These are phyloP conservation scores for Apolygus lucorum DNA, from an alignment of 1,140 invertebrate genomes.

Conservation along the genomic window DNA sequence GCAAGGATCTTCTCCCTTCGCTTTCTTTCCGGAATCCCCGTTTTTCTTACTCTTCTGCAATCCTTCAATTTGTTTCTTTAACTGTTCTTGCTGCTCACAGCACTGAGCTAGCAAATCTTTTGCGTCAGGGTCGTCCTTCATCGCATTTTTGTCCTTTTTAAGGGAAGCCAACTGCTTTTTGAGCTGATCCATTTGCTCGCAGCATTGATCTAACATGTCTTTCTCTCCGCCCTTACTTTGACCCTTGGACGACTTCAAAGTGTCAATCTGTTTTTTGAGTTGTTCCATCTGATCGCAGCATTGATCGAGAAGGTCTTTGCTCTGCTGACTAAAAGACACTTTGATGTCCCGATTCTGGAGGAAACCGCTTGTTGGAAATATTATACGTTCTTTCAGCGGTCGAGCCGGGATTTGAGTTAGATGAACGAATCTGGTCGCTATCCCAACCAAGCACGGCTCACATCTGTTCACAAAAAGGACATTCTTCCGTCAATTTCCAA, in stretches of 20 bases:
- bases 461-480: too few species aligned
- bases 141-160: neutral
- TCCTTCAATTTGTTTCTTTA: neutral
- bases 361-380: neutral
- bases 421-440: neutral
- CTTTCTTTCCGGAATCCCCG: neutral
- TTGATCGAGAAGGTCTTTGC: conserved; percentile 2
- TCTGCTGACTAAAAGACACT: neutral
- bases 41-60: neutral
- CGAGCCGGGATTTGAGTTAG: neutral
- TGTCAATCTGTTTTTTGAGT: neutral
- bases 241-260: too few species aligned
- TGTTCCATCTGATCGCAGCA: conserved; percentile 2
- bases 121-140: neutral
- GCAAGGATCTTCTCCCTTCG: neutral
- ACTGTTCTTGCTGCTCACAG: neutral
- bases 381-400: conserved; percentile 1
- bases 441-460: neutral
- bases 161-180: neutral
- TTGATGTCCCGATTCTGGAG: neutral
- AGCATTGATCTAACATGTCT: neutral
- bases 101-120: neutral
- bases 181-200: neutral
- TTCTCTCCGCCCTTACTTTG: neutral
- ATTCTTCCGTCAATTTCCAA: too few species aligned